Conservation (phyloP, 2,888 invertebrate genomes). For the Caenorhabditis afra region DNA sequence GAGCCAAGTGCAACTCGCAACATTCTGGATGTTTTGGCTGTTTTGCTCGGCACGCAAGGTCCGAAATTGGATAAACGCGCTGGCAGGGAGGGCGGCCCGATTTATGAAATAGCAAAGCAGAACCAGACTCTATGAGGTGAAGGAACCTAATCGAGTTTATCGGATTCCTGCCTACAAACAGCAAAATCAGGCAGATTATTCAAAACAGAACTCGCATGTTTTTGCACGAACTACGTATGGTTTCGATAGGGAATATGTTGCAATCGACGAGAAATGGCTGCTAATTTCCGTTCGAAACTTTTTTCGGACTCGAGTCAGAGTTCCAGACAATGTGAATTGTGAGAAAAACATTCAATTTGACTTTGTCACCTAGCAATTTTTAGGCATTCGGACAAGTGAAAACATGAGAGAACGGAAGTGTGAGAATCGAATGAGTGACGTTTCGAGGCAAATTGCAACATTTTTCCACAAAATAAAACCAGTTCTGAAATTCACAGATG, state of each 20-base stretch:
- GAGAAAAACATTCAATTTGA: too few species aligned
- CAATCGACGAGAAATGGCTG: not conserved
- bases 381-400: too few species aligned
- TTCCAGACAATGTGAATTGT: too few species aligned
- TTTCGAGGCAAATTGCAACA: conserved; percentile 37
- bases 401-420: conserved; percentile 11
- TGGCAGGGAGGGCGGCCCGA: conserved; percentile 1
- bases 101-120: conserved; percentile 24
- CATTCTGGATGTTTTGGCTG: not conserved
- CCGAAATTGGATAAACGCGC: conserved; percentile 21
- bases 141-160: conserved; percentile 16
- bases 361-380: too few species aligned
- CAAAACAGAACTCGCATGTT: not conserved
- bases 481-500: conserved; percentile 30
- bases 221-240: conserved; percentile 2
- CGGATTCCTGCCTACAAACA: conserved; percentile 5
- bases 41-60: not conserved
- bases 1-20: not conserved
- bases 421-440: conserved; percentile 9
- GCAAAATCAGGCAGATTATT: conserved; percentile 10
- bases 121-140: conserved; percentile 9
- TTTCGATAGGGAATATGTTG: not conserved
- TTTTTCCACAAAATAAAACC: conserved; percentile 23
- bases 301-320: too few species aligned
- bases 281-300: too few species aligned